Evolutionary conservation across 2,888 invertebrate genomes (phyloP).

Genomic region (Falcaria lacertinaria): DNA sequence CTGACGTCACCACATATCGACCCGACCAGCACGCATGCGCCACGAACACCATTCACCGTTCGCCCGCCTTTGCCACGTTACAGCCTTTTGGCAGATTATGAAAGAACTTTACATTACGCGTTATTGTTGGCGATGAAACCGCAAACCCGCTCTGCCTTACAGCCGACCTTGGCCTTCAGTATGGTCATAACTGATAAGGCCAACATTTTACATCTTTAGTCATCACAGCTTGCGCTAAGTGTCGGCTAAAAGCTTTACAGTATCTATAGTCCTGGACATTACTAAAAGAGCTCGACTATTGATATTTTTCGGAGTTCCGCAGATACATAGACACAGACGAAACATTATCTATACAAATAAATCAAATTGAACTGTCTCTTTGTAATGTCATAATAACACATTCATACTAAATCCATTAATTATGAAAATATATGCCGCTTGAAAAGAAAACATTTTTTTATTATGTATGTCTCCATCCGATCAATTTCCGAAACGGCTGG

Average conservation of each 20-base stretch:
- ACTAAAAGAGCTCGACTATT: constrained; percentile 6
- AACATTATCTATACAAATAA: too few relatives aligned
- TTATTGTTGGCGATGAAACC: constrained; percentile 44
- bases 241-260: constrained; percentile 23
- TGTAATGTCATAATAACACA: too few relatives aligned
- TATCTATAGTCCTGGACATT: constrained; percentile 9
- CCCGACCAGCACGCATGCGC: constrained; percentile 61
- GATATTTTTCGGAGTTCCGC: too few relatives aligned
- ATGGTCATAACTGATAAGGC: constrained; percentile 14
- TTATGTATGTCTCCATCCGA: too few relatives aligned
- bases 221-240: constrained; percentile 20
- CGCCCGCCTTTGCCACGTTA: constrained; percentile 22
- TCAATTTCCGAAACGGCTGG: too few relatives aligned
- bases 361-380: too few relatives aligned
- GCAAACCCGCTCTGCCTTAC: constrained; percentile 15
- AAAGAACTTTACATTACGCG: constrained; percentile 42
- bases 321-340: too few relatives aligned
- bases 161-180: constrained; percentile 16
- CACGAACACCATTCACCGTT: constrained; percentile 31
- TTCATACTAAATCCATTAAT: too few relatives aligned
- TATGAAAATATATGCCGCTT: too few relatives aligned
- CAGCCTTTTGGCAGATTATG: constrained; percentile 47
- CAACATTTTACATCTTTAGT: constrained; percentile 9
- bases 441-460: too few relatives aligned
- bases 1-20: constrained; percentile 76